phyloP scores from a whole-genome alignment of 2,888 invertebrate species.

The Tenodera sinensis region DNA sequence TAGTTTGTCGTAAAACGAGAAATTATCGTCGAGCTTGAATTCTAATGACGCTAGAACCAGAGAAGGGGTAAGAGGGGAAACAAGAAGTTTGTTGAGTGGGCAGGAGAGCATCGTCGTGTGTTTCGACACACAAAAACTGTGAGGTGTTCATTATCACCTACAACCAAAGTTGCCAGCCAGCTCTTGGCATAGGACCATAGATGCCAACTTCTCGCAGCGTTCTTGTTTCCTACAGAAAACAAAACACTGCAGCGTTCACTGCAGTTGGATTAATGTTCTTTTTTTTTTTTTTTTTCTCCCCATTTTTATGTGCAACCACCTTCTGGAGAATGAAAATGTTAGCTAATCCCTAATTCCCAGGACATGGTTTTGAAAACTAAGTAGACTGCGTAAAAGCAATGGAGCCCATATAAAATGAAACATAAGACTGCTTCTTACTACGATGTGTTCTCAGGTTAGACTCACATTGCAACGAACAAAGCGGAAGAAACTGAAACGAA shows the following conservation, averaged over 20 bases:
- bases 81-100: background rate
- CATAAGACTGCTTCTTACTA: background rate
- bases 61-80: background rate
- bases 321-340: background rate
- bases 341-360: background rate
- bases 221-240: background rate
- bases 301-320: background rate
- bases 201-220: background rate
- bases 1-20: slow-evolving; percentile 24
- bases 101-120: background rate
- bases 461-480: no score
- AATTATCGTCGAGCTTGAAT: slow-evolving; percentile 22
- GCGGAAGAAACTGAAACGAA: no score
- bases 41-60: slow-evolving; percentile 12
- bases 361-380: background rate
- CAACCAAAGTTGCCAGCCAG: background rate
- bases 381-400: background rate
- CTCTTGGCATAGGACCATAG: background rate
- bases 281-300: no score
- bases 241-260: background rate
- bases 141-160: background rate
- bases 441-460: background rate
- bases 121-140: background rate
- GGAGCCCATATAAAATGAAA: background rate
- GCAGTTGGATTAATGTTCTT: background rate